Conservation (phyloP, 2,113 vertebrate genomes). For the Urocynchramus pylzowi region DNA sequence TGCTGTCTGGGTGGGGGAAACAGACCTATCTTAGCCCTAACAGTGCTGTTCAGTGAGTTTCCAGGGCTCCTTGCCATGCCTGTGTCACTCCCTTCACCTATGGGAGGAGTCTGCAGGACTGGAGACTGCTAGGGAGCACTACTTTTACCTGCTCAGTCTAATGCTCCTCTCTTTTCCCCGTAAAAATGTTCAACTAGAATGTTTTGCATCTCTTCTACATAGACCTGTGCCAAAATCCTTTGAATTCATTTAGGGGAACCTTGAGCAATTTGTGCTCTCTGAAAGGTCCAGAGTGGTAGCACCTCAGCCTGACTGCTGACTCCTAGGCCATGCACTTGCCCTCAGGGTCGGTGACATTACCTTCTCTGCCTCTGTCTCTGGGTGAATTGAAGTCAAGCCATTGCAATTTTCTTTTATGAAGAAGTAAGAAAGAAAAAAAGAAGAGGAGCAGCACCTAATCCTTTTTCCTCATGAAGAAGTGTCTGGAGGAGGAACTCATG, state of each 20-base stretch:
- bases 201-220: neutral
- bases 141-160: neutral
- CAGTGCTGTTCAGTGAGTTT: neutral
- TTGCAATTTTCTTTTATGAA: neutral
- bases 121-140: neutral
- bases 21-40: accelerated
- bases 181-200: neutral
- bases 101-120: neutral
- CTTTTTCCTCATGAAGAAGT: neutral
- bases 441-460: neutral
- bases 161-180: neutral
- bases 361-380: neutral
- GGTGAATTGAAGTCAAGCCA: neutral
- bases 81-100: accelerated
- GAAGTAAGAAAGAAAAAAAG: neutral
- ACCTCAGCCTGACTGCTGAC: neutral
- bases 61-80: neutral
- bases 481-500: neutral
- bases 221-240: neutral
- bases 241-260: neutral
- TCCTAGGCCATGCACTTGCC: neutral
- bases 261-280: neutral
- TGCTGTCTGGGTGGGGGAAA: neutral
- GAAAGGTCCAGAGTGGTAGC: neutral
- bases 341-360: neutral